phyloP scores from a whole-genome alignment of 2,888 invertebrate genomes.

The Tachystola acroxantha region DNA sequence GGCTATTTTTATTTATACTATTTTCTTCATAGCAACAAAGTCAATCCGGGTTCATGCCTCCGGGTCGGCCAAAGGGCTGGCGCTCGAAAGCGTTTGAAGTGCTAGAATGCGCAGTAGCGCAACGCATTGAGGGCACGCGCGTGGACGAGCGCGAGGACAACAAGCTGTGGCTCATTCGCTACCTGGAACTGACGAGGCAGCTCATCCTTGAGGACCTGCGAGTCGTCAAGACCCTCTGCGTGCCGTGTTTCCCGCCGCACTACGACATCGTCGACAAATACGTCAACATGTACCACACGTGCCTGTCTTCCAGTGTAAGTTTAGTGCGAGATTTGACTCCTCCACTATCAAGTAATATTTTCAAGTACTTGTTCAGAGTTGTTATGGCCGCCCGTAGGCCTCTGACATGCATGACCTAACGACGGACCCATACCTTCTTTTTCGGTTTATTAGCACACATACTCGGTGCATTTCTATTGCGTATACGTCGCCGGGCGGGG shows the following conservation, averaged over 20 bases:
- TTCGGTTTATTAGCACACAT: no score
- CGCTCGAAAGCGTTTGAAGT: slow-evolving; percentile 90
- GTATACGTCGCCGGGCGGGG: no score
- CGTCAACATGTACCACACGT: slow-evolving; percentile 95
- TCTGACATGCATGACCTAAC: no score
- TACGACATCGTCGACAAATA: slow-evolving; percentile 96
- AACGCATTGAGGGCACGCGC: slow-evolving; percentile 95
- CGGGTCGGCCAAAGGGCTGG: slow-evolving; percentile 96
- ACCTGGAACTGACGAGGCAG: slow-evolving; percentile 92
- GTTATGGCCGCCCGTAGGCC: no score
- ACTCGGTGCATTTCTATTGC: no score
- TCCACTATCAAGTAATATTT: no score
- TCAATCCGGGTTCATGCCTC: slow-evolving; percentile 93
- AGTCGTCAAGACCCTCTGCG: slow-evolving; percentile 92
- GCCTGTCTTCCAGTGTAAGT: slow-evolving; percentile 88
- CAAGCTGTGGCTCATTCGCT: slow-evolving; percentile 97
- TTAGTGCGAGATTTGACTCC: no score
- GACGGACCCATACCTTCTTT: no score
- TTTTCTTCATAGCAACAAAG: slow-evolving; percentile 78
- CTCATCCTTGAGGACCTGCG: slow-evolving; percentile 93
- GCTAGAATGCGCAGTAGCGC: slow-evolving; percentile 86
- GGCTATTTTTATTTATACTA: no score
- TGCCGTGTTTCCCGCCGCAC: slow-evolving; percentile 96
- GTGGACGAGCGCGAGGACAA: slow-evolving; percentile 93
- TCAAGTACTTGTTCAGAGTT: no score